phyloP scores from a whole-genome alignment of 2,888 invertebrate genomes.

The Tenthredo distinguenda region DNA sequence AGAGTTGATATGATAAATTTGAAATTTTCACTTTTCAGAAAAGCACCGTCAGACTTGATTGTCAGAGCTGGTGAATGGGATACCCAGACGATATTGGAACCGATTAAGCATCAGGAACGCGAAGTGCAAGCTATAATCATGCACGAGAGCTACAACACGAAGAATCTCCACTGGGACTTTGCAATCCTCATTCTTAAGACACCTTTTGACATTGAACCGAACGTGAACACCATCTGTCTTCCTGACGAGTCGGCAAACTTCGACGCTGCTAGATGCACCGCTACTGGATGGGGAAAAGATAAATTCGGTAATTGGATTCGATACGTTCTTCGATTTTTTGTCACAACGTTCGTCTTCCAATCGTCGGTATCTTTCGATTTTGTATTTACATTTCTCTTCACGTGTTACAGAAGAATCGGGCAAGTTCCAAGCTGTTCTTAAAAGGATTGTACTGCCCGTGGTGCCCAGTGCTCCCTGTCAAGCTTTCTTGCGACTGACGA shows the following conservation, averaged over 20 bases:
- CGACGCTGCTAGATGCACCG: conserved; percentile 82
- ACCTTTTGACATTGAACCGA: conserved; percentile 83
- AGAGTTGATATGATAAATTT: not conserved
- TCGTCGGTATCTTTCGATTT: not conserved
- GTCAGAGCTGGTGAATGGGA: conserved; percentile 91
- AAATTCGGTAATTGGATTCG: conserved; percentile 80
- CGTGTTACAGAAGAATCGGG: conserved; percentile 68
- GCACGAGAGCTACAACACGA: conserved; percentile 84
- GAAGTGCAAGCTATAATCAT: conserved; percentile 80
- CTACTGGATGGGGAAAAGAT: conserved; percentile 89
- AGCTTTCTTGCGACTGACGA: conserved; percentile 82
- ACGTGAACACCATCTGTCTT: conserved; percentile 86
- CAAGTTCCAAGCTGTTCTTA: conserved; percentile 83
- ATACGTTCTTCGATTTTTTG: not conserved
- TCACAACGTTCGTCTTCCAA: not conserved
- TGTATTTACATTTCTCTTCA: not conserved
- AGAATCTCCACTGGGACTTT: conserved; percentile 87
- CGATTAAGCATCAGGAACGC: conserved; percentile 86
- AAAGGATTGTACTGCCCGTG: conserved; percentile 86
- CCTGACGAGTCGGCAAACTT: conserved; percentile 79
- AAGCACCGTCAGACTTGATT: conserved; percentile 72
- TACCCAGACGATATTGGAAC: conserved; percentile 86
- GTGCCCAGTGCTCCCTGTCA: conserved; percentile 83
- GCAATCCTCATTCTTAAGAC: conserved; percentile 84
- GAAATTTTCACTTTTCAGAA: conserved; percentile 60